Evolutionary conservation across 37 sponge, comb jelly and placozoan genomes (phyloP).

Genomic region (Aplysina aerophoba): DNA sequence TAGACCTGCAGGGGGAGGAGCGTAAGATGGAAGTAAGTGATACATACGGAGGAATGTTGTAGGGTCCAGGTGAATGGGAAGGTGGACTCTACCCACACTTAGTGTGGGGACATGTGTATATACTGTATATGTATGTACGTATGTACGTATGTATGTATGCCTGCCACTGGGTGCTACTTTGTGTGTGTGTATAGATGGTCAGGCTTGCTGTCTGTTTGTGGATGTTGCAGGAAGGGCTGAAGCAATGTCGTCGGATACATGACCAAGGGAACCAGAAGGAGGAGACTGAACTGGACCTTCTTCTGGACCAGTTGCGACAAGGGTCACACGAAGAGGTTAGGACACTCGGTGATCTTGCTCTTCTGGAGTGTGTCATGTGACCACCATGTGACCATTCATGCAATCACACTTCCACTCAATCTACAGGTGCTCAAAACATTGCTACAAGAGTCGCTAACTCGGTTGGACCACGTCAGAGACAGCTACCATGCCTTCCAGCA

Average conservation of each 20-base stretch:
- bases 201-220: background rate
- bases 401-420: background rate
- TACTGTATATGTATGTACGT: background rate
- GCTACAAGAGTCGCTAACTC: slow-evolving; percentile 40
- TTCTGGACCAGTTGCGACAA: slow-evolving; percentile 81
- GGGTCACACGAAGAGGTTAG: slow-evolving; percentile 62
- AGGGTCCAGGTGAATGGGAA: too few species aligned
- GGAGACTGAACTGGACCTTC: slow-evolving; percentile 80
- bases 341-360: background rate
- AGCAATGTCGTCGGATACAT: slow-evolving; percentile 54
- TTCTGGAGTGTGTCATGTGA: background rate
- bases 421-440: slow-evolving; percentile 33
- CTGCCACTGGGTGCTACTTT: background rate
- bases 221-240: slow-evolving; percentile 55
- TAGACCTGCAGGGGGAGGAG: slow-evolving; percentile 8
- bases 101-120: too few species aligned
- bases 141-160: background rate
- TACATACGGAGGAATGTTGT: too few species aligned
- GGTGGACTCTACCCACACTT: too few species aligned
- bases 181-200: background rate
- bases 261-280: slow-evolving; percentile 71
- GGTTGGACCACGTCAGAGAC: slow-evolving; percentile 48
- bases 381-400: background rate
- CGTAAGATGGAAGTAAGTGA: slow-evolving; percentile 28
- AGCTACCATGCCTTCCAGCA: slow-evolving; percentile 47